Evolutionary conservation across 2,797 vertebrate genomes (phyloP).

Genomic region (Ctenopoma multispine): DNA sequence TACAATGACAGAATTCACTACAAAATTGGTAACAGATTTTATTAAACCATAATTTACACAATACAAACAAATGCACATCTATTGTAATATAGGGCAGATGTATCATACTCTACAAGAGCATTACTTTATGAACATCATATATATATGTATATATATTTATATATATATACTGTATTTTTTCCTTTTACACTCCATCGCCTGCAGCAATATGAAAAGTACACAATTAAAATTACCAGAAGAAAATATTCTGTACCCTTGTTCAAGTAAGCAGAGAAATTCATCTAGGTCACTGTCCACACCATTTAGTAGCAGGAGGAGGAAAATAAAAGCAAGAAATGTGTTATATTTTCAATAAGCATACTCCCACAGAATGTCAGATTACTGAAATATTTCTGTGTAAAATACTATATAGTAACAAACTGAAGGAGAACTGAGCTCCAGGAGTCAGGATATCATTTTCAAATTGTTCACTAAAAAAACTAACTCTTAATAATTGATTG

Average conservation of each 20-base stretch:
- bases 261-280: constrained; percentile 35
- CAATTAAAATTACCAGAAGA: constrained; percentile 58
- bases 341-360: constrained; percentile 26
- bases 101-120: constrained; percentile 80
- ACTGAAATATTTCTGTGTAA: constrained; percentile 28
- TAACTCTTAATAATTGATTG: neutral
- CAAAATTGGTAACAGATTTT: constrained; percentile 60
- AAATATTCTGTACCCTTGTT: constrained; percentile 64
- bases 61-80: constrained; percentile 74
- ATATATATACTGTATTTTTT: neutral
- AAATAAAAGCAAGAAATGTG: constrained; percentile 11
- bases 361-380: constrained; percentile 48
- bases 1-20: neutral
- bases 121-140: constrained; percentile 75
- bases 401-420: constrained; percentile 27
- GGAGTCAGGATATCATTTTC: constrained; percentile 1
- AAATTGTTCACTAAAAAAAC: constrained; percentile 16
- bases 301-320: constrained; percentile 48
- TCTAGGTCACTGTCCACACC: constrained; percentile 22
- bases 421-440: constrained; percentile 10
- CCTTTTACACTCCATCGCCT: constrained; percentile 43
- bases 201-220: constrained; percentile 63
- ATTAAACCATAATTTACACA: constrained; percentile 70
- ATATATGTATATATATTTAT: constrained; percentile 25
- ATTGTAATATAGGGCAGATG: constrained; percentile 59